Percentiles rank a stretch among this genome's conserved stretches.
phyloP scores from a whole-genome alignment of 1,140 invertebrate genomes.

The Papilio glaucus region DNA sequence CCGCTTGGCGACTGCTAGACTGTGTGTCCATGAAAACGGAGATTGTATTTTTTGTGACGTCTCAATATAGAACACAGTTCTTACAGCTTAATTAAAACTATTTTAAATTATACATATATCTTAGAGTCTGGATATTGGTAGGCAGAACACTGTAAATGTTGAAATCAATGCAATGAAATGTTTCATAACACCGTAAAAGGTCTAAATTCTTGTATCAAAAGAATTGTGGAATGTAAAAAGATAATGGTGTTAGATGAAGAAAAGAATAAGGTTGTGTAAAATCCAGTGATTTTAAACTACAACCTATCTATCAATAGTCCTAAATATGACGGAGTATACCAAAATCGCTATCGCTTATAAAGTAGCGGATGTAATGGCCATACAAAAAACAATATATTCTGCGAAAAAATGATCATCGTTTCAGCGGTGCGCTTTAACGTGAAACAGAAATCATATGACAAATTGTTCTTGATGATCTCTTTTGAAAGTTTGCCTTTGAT shows the following conservation, averaged over 20 bases:
- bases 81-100: neutral
- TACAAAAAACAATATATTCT: constrained; percentile 44
- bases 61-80: neutral
- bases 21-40: constrained; percentile 37
- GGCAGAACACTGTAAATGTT: too few species aligned
- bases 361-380: constrained; percentile 1
- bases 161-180: too few species aligned
- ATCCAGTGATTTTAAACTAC: neutral
- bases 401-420: constrained; percentile 51
- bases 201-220: too few species aligned
- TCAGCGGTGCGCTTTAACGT: constrained; percentile 51
- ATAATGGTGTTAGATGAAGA: too few species aligned
- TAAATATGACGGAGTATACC: neutral
- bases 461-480: constrained; percentile 49
- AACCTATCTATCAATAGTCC: neutral
- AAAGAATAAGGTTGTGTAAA: neutral
- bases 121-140: too few species aligned
- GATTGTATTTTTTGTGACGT: neutral
- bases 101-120: too few species aligned
- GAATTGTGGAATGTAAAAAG: too few species aligned
- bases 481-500: constrained; percentile 56
- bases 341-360: constrained; percentile 6
- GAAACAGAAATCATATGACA: constrained; percentile 53
- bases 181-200: too few species aligned
- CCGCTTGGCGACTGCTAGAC: constrained; percentile 35